Conservation (phyloP, 2,113 vertebrate species). For the Athene noctua region DNA sequence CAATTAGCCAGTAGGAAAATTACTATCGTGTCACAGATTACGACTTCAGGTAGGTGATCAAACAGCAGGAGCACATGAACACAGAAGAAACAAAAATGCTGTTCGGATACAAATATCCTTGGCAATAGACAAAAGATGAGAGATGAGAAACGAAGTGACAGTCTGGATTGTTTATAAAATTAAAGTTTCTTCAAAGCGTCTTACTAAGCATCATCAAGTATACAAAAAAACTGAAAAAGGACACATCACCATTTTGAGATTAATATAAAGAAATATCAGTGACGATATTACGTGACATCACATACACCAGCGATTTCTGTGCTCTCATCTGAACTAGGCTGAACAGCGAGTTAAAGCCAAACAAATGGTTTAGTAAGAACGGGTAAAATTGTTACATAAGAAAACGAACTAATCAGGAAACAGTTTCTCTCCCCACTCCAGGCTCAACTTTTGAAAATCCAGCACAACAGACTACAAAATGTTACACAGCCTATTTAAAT, state of each 20-base stretch:
- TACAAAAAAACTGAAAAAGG: background rate
- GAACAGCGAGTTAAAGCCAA: background rate
- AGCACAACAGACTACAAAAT: background rate
- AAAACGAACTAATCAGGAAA: background rate
- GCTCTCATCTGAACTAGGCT: background rate
- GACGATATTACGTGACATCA: background rate
- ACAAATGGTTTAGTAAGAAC: background rate
- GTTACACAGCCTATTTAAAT: background rate
- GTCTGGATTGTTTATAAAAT: background rate
- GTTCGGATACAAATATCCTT: background rate
- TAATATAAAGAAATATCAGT: background rate
- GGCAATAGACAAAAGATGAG: background rate
- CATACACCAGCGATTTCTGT: background rate
- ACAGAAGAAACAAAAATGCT: background rate
- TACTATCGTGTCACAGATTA: background rate
- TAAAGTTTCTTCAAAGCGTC: background rate
- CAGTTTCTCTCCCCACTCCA: background rate
- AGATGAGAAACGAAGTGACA: background rate
- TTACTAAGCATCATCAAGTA: background rate
- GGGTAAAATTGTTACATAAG: background rate
- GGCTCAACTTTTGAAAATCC: background rate
- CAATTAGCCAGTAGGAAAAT: constrained; percentile 12
- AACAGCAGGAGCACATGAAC: background rate
- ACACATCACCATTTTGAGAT: background rate
- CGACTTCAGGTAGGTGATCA: background rate